phyloP scores from a whole-genome alignment of 2,113 vertebrate species.

The Notothenia coriiceps region DNA sequence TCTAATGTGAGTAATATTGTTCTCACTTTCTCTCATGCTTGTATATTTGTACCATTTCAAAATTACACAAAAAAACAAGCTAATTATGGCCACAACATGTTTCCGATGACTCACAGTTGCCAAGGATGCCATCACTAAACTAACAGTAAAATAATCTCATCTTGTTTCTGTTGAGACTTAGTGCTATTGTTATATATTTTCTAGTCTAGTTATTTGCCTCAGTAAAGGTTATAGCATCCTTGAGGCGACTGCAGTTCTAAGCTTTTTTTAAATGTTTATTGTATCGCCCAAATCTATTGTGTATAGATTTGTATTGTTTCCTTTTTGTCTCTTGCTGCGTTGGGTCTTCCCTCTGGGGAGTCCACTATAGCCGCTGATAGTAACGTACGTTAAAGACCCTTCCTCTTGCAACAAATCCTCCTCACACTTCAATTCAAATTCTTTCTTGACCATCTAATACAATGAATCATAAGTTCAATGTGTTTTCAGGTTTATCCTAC shows the following conservation, averaged over 20 bases:
- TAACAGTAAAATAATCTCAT: constrained; percentile 1
- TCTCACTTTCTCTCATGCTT: neutral
- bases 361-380: neutral
- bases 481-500: neutral
- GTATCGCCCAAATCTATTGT: constrained; percentile 19
- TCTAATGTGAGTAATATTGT: neutral
- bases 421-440: neutral
- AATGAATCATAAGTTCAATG: neutral
- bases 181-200: constrained; percentile 24
- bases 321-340: constrained; percentile 4
- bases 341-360: neutral
- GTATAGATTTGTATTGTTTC: constrained; percentile 17
- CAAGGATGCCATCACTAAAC: constrained; percentile 23
- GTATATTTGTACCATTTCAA: constrained; percentile 14
- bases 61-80: neutral
- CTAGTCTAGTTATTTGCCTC: constrained; percentile 19
- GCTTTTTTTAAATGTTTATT: neutral
- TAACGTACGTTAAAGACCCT: neutral
- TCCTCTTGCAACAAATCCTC: neutral
- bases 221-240: constrained; percentile 48
- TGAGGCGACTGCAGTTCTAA: constrained; percentile 10
- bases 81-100: constrained; percentile 19
- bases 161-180: constrained; percentile 32
- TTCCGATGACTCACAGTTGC: constrained; percentile 29
- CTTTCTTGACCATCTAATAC: neutral